Evolutionary conservation across 2,113 vertebrate species (phyloP), one percentile per base, ranked within the genome.

Genomic region (Chaenogobius annularis): DNA sequence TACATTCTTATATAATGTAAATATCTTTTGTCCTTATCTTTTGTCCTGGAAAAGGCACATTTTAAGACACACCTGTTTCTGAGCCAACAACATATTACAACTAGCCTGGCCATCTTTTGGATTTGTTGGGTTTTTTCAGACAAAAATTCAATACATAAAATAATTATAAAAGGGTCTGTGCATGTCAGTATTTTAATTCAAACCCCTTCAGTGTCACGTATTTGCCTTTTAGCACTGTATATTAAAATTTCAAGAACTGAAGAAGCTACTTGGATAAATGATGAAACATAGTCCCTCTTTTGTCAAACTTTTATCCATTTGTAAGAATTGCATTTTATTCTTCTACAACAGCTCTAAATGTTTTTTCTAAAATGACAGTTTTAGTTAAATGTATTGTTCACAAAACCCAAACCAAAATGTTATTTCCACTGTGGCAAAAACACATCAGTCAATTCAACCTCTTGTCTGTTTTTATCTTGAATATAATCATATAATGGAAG

Each of bases 1-100:
- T 74, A 44, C 31, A 63, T 64, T 40, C 10, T 40, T 66, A 61
- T 35, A 55, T 19, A 56, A 63, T 73, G n/a, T n/a, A n/a, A n/a
- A n/a, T 40, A 14, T 0, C 65, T 46, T 46, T 35, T 22, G 1
- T 65, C 43, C 37, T 6, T 40, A 14, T 0, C 65, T 46, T 46
- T 35, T 22, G 1, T 65, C 43, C 37, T 6, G 68, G 12, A 12
- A 46, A 3, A 37, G 61, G 15, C 0, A n/a, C n/a, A 44, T 40
- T 64, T 43, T 11, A 65, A 37, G 35, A 58, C 12, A 26, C 50
- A 56, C 37, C 13, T 43, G 12, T 59, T 59, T 59, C 22, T 19
- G 5, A 13, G n/a, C 22, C 13, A 7, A 59, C 13, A 52, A 52
- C 48, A 52, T 52, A 19, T 5, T 7, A 40, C 15, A 7, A 52